Conservation (phyloP, 2,888 invertebrate genomes). For the Conops quadrifasciatus region DNA sequence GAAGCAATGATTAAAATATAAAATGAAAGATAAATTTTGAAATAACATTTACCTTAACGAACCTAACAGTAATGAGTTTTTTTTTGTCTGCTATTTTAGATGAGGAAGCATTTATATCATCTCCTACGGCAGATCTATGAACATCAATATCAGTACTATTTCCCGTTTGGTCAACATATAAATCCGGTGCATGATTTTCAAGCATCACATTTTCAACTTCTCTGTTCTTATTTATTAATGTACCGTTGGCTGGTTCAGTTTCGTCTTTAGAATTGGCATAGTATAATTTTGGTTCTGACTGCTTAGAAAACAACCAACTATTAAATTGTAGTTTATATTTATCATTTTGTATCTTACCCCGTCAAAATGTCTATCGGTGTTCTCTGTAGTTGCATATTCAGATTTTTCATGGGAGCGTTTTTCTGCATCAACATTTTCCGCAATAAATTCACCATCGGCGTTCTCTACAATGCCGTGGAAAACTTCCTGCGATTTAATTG, state of each 20-base stretch:
- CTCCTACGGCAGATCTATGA: neutral
- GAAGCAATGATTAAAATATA: too few species aligned
- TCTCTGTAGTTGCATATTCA: neutral
- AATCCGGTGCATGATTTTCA: neutral
- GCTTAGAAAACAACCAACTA: neutral
- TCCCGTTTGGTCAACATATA: neutral
- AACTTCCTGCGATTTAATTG: constrained; percentile 1
- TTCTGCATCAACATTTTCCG: neutral
- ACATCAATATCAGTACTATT: neutral
- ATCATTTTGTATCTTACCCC: neutral
- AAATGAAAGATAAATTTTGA: too few species aligned
- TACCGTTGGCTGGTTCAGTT: neutral
- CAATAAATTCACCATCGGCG: neutral
- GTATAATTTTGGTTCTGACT: neutral
- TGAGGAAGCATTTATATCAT: too few species aligned
- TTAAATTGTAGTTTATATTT: too few species aligned
- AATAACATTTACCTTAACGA: too few species aligned
- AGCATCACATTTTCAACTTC: constrained; percentile 8
- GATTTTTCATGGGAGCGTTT: neutral
- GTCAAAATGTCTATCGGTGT: neutral
- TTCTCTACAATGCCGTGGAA: constrained; percentile 18
- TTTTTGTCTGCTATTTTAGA: too few species aligned
- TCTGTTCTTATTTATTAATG: neutral
- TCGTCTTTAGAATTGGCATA: neutral
- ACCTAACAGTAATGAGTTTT: too few species aligned